Percentiles rank a stretch among this genome's conserved stretches.
These are phyloP conservation scores for Mythimna ferrago DNA, from an alignment of 2,888 invertebrate genomes.

Conservation along the genomic window DNA sequence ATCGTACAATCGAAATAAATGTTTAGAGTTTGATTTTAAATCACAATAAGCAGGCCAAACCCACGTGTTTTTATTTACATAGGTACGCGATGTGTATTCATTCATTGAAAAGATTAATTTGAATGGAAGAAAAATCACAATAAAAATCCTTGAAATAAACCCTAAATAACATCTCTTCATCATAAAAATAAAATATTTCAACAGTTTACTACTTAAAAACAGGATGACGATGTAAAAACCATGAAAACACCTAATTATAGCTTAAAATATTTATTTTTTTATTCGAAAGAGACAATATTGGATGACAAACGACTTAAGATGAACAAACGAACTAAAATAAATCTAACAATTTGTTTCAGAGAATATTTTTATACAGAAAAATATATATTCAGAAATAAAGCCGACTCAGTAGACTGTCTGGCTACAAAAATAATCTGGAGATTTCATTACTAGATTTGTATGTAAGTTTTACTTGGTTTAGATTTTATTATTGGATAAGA, in stretches of 20 bases:
- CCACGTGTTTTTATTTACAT: not conserved
- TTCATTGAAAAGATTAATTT: not conserved
- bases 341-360: conserved; percentile 39
- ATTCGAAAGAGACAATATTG: conserved; percentile 32
- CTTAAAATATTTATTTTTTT: conserved; percentile 21
- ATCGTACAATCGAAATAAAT: too few species aligned
- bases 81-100: not conserved
- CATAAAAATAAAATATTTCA: conserved; percentile 17
- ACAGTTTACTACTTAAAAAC: conserved; percentile 13
- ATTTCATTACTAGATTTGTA: not conserved
- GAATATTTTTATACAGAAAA: conserved; percentile 24
- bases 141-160: conserved; percentile 2
- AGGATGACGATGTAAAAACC: conserved; percentile 40
- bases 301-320: conserved; percentile 30
- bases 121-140: not conserved
- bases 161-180: not conserved
- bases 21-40: too few species aligned
- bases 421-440: conserved; percentile 19
- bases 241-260: conserved; percentile 52
- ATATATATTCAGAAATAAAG: conserved; percentile 3
- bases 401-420: conserved; percentile 34
- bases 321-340: conserved; percentile 40
- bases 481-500: too few species aligned
- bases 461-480: not conserved
- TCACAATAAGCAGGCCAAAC: too few species aligned